Conservation (phyloP, 2,113 vertebrate species). For the Sinocyclocheilus maitianheensis region DNA sequence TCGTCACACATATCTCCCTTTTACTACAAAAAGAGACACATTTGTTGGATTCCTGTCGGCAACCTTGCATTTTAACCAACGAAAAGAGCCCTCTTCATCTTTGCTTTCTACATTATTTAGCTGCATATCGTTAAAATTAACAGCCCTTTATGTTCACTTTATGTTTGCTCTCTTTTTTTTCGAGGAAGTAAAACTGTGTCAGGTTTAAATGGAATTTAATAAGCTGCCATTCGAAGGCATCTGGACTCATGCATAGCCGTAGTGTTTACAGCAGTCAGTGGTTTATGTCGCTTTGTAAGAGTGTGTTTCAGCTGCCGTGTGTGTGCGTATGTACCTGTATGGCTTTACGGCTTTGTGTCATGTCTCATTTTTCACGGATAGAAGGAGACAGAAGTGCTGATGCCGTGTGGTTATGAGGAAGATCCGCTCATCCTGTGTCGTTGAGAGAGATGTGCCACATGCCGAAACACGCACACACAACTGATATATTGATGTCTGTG, state of each 20-base stretch:
- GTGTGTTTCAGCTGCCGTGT: not conserved
- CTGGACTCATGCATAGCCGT: slow-evolving; percentile 41
- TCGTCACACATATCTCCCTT: slow-evolving; percentile 50
- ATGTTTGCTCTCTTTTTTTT: slow-evolving; percentile 51
- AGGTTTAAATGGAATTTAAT: slow-evolving; percentile 61
- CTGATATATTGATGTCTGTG: slow-evolving; percentile 73
- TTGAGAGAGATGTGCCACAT: slow-evolving; percentile 67
- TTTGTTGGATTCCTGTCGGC: slow-evolving; percentile 52
- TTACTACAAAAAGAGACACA: slow-evolving; percentile 53
- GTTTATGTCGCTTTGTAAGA: slow-evolving; percentile 47
- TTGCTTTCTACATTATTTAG: slow-evolving; percentile 26
- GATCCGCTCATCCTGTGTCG: slow-evolving; percentile 49
- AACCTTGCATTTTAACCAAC: slow-evolving; percentile 45
- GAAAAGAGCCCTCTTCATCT: slow-evolving; percentile 40
- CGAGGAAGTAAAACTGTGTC: slow-evolving; percentile 49
- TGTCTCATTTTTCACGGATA: slow-evolving; percentile 77
- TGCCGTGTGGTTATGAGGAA: slow-evolving; percentile 71
- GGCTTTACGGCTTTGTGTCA: slow-evolving; percentile 64
- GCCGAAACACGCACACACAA: slow-evolving; percentile 53
- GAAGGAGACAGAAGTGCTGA: slow-evolving; percentile 70
- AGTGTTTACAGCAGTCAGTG: slow-evolving; percentile 51
- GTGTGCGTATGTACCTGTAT: slow-evolving; percentile 25
- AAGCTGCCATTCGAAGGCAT: slow-evolving; percentile 55
- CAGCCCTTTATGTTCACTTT: slow-evolving; percentile 57
- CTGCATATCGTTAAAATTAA: slow-evolving; percentile 58